These are phyloP conservation scores for Parnassius mnemosyne DNA, from an alignment of 2,888 invertebrate species.

Conservation along the genomic window DNA sequence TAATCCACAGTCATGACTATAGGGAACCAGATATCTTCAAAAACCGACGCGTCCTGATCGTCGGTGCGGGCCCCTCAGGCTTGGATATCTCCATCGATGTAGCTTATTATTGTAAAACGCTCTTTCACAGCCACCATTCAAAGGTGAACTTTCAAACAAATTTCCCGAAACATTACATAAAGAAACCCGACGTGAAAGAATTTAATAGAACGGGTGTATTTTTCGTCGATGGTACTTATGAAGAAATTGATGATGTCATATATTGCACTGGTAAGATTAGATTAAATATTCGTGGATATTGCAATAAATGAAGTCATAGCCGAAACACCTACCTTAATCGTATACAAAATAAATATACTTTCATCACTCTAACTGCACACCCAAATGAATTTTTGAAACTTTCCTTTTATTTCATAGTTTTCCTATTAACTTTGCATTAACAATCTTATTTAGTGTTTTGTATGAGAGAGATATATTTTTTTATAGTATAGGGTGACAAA, in stretches of 20 bases:
- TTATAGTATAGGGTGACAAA: no score
- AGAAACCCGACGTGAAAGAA: slow-evolving; percentile 75
- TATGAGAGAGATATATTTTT: no score
- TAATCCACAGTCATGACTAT: slow-evolving; percentile 88
- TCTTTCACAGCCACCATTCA: slow-evolving; percentile 78
- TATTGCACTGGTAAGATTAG: slow-evolving; percentile 83
- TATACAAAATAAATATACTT: no score
- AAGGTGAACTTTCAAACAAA: slow-evolving; percentile 55
- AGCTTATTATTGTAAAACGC: slow-evolving; percentile 56
- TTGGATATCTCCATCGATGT: slow-evolving; percentile 86
- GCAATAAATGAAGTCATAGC: no score
- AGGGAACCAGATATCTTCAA: slow-evolving; percentile 81
- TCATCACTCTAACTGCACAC: no score
- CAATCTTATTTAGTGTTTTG: no score
- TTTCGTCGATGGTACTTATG: slow-evolving; percentile 82
- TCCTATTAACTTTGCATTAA: no score
- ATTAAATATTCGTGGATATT: no score
- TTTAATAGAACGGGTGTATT: slow-evolving; percentile 73
- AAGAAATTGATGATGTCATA: slow-evolving; percentile 83
- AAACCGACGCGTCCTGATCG: slow-evolving; percentile 81
- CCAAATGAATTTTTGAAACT: no score
- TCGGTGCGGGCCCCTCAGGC: slow-evolving; percentile 88
- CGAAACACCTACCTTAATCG: no score
- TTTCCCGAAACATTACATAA: slow-evolving; percentile 71
- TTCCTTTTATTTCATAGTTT: no score